A percentile compares a stretch with the other conserved stretches of the same genome.
Evolutionary conservation across 1,140 invertebrate species (phyloP).

Genomic region (Anastatus disparis): DNA sequence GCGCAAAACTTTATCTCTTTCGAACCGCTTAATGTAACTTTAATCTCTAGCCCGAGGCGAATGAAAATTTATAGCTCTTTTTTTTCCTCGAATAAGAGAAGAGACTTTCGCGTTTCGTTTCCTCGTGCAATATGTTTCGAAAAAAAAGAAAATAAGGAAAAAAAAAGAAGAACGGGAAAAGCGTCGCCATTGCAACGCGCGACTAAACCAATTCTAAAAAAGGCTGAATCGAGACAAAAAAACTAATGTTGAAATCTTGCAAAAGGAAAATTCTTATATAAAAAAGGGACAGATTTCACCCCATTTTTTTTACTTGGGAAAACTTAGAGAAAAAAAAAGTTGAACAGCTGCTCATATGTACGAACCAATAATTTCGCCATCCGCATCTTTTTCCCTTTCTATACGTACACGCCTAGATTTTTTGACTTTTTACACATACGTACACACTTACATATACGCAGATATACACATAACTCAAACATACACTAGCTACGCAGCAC

Average conservation of each 20-base stretch:
- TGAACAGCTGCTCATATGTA: constrained; percentile 11
- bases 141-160: too few relatives aligned
- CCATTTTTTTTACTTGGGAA: not conserved
- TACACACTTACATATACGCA: not conserved
- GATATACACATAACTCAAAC: too few relatives aligned
- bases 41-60: constrained; percentile 51
- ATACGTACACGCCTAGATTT: not conserved
- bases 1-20: constrained; percentile 41
- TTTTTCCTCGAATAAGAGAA: constrained; percentile 4
- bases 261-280: constrained; percentile 5
- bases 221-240: not conserved
- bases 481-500: too few relatives aligned
- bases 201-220: too few relatives aligned
- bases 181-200: not conserved
- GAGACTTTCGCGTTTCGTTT: constrained; percentile 2
- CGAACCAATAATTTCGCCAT: not conserved
- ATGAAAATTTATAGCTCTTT: constrained; percentile 46
- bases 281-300: constrained; percentile 8
- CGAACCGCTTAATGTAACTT: constrained; percentile 54
- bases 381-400: not conserved
- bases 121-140: constrained; percentile 15
- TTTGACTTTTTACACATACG: constrained; percentile 17
- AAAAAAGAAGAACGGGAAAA: too few relatives aligned
- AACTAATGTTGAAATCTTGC: not conserved
- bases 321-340: constrained; percentile 18